Percentiles rank a stretch among this genome's conserved stretches.
Conservation (phyloP, 2,888 invertebrate species). For the Aradus depressus region DNA sequence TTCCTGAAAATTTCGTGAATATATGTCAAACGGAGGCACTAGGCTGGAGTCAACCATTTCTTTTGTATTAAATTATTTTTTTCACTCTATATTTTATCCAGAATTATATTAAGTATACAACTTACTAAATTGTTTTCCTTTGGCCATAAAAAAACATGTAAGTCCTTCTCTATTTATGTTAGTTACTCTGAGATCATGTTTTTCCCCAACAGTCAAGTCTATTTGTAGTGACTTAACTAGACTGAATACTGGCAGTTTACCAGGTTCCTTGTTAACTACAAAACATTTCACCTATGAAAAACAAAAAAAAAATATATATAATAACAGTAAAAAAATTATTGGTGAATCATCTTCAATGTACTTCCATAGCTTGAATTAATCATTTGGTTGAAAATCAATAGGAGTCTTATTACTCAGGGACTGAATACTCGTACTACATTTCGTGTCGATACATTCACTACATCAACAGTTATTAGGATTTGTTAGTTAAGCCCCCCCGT, state of each 20-base stretch:
- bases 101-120: not conserved
- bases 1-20: too few relatives aligned
- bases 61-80: too few relatives aligned
- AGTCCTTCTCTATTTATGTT: not conserved
- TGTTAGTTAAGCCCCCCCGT: too few relatives aligned
- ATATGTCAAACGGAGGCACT: too few relatives aligned
- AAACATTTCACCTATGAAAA: slow-evolving; percentile 43
- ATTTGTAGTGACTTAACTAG: slow-evolving; percentile 19
- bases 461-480: too few relatives aligned
- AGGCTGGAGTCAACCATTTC: too few relatives aligned
- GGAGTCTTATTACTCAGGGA: too few relatives aligned
- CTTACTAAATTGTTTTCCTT: slow-evolving; percentile 13
- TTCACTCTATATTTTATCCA: too few relatives aligned
- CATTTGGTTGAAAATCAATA: too few relatives aligned
- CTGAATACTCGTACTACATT: too few relatives aligned
- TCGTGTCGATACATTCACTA: too few relatives aligned
- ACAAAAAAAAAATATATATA: not conserved
- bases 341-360: not conserved
- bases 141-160: not conserved
- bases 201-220: slow-evolving; percentile 17
- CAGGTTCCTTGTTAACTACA: slow-evolving; percentile 36
- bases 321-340: not conserved
- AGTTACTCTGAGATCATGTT: slow-evolving; percentile 9
- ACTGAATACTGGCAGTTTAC: slow-evolving; percentile 16
- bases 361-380: too few relatives aligned